A percentile compares a stretch with the other conserved stretches of the same genome.
phyloP scores from a whole-genome alignment of 1,140 invertebrate genomes.

The Frieseomelitta varia region DNA sequence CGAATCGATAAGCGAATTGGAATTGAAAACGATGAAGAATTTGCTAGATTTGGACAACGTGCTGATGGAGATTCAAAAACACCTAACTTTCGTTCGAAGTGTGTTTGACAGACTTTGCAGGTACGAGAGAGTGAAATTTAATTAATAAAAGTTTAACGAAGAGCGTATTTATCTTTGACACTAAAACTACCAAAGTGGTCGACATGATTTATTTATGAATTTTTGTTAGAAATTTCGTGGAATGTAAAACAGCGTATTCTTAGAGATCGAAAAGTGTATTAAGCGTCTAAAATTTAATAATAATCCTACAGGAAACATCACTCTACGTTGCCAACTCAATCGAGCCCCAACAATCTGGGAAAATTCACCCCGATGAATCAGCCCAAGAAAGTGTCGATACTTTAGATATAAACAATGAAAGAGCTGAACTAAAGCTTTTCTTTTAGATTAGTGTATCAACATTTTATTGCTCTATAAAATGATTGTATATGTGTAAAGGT shows the following conservation, averaged over 20 bases:
- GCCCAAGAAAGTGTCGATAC: conserved; percentile 19
- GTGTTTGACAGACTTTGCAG: conserved; percentile 60
- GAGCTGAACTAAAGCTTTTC: background rate
- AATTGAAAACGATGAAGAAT: background rate
- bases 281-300: background rate
- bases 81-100: conserved; percentile 44
- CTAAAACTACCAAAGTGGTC: too few relatives aligned
- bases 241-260: too few relatives aligned
- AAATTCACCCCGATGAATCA: background rate
- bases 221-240: too few relatives aligned
- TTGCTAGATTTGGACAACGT: conserved; percentile 23
- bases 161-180: too few relatives aligned
- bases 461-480: background rate
- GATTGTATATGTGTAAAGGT: background rate
- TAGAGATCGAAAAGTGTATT: too few relatives aligned
- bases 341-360: background rate
- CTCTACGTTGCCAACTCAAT: background rate
- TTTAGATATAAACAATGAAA: conserved; percentile 12
- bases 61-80: conserved; percentile 43
- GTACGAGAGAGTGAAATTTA: conserved; percentile 14
- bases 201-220: too few relatives aligned
- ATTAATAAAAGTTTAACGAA: too few relatives aligned
- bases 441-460: background rate
- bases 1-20: background rate
- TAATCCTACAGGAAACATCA: conserved; percentile 47